These are phyloP conservation scores for Sinonovacula constricta DNA, from an alignment of 1,140 invertebrate genomes.

Conservation along the genomic window DNA sequence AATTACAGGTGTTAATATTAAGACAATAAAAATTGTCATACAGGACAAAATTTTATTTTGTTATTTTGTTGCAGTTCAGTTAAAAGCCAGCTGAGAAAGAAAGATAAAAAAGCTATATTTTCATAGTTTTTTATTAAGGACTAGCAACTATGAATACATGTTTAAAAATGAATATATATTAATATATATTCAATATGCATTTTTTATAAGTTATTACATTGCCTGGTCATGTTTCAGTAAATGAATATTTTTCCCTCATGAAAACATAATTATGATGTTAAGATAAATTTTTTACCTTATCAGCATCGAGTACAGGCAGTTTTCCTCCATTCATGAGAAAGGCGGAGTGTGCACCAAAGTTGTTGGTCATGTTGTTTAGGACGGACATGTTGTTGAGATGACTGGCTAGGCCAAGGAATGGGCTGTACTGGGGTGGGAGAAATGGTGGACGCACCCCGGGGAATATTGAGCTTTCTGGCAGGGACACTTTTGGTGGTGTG, in stretches of 20 bases:
- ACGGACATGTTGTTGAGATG: conserved; percentile 63
- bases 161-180: background rate
- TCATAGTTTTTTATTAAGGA: background rate
- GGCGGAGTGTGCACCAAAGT: conserved; percentile 36
- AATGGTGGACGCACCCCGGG: conserved; percentile 65
- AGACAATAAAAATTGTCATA: too few species aligned
- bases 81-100: too few species aligned
- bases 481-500: conserved; percentile 46
- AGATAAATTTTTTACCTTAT: conserved; percentile 67
- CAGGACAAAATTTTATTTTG: too few species aligned
- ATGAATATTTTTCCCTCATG: background rate
- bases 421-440: conserved; percentile 70
- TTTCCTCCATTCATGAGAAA: conserved; percentile 67
- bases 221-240: background rate
- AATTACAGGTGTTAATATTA: too few species aligned
- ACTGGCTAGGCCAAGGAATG: conserved; percentile 65
- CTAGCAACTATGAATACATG: background rate
- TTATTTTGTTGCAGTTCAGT: too few species aligned
- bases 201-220: background rate
- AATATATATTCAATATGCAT: background rate
- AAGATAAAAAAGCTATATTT: background rate
- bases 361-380: conserved; percentile 60
- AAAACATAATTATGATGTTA: too few species aligned
- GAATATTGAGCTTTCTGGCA: conserved; percentile 56
- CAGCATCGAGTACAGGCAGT: conserved; percentile 51